A percentile compares a stretch with the other conserved stretches of the same genome.
phyloP scores from a whole-genome alignment of 2,113 vertebrate species.

The Arenaria interpres region DNA sequence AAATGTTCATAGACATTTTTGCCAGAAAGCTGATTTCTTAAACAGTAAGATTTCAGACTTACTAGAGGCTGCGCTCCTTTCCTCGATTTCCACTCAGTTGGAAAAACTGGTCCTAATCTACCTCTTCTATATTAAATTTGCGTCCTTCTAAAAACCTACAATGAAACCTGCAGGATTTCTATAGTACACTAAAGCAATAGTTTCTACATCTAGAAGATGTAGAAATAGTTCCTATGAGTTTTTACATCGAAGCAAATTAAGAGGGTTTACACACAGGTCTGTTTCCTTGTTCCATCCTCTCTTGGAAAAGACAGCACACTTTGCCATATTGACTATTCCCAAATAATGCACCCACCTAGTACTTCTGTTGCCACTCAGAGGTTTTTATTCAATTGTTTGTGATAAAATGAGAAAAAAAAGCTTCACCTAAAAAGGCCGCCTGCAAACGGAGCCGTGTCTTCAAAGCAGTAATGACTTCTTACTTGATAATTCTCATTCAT shows the following conservation, averaged over 20 bases:
- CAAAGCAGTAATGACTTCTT: not conserved
- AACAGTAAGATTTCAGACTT: slow-evolving; percentile 42
- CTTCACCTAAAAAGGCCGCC: not conserved
- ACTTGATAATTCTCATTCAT: not conserved
- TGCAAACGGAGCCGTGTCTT: not conserved
- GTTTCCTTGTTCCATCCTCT: not conserved
- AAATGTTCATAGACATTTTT: slow-evolving; percentile 15
- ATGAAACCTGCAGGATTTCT: not conserved
- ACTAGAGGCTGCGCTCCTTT: not conserved
- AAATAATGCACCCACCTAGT: not conserved
- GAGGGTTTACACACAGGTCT: not conserved
- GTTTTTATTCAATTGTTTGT: not conserved
- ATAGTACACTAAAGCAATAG: not conserved
- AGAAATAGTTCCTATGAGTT: not conserved
- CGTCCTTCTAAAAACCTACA: not conserved
- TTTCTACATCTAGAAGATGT: not conserved
- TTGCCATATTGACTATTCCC: too few relatives aligned
- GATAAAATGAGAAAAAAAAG: not conserved
- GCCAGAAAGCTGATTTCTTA: slow-evolving; percentile 56
- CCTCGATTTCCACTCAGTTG: slow-evolving; percentile 7
- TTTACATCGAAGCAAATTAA: not conserved
- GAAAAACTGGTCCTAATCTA: slow-evolving; percentile 9
- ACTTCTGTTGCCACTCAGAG: not conserved
- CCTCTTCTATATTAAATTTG: not conserved
- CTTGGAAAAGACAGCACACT: not conserved